These are phyloP conservation scores for Trachymyrmex cornetzi DNA, from an alignment of 1,140 invertebrate genomes.

Conservation along the genomic window DNA sequence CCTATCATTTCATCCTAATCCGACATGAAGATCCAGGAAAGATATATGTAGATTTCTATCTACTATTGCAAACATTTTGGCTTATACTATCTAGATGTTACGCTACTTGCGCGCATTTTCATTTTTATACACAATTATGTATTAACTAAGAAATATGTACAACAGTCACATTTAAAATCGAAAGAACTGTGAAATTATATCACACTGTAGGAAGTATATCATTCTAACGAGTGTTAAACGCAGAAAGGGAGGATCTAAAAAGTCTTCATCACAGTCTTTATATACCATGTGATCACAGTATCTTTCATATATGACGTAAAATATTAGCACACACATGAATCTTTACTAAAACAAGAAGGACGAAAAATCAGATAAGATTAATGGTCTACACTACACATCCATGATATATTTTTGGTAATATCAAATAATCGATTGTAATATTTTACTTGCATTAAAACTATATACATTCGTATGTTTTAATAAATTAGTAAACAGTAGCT, in stretches of 20 bases:
- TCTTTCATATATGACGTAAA: constrained; percentile 41
- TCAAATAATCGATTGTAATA: neutral
- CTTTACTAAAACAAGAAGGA: constrained; percentile 39
- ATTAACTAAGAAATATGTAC: neutral
- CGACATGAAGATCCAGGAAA: neutral
- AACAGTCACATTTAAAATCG: neutral
- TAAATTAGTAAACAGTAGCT: neutral
- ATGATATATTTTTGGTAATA: neutral
- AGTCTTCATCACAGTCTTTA: constrained; percentile 63
- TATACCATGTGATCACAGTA: constrained; percentile 14
- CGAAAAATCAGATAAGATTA: constrained; percentile 12
- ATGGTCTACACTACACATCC: neutral
- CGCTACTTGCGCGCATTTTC: neutral
- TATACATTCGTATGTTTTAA: neutral
- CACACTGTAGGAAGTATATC: constrained; percentile 1
- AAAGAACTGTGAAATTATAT: constrained; percentile 22
- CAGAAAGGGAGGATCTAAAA: constrained; percentile 25
- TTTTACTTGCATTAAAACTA: neutral
- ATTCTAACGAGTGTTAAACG: constrained; percentile 20
- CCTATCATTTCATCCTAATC: constrained; percentile 42
- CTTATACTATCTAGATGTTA: neutral
- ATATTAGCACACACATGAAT: constrained; percentile 2
- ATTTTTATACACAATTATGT: constrained; percentile 3
- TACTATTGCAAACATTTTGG: constrained; percentile 59
- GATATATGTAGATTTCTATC: constrained; percentile 70